Conservation (phyloP, 2,113 vertebrate species). For the Gadus macrocephalus region DNA sequence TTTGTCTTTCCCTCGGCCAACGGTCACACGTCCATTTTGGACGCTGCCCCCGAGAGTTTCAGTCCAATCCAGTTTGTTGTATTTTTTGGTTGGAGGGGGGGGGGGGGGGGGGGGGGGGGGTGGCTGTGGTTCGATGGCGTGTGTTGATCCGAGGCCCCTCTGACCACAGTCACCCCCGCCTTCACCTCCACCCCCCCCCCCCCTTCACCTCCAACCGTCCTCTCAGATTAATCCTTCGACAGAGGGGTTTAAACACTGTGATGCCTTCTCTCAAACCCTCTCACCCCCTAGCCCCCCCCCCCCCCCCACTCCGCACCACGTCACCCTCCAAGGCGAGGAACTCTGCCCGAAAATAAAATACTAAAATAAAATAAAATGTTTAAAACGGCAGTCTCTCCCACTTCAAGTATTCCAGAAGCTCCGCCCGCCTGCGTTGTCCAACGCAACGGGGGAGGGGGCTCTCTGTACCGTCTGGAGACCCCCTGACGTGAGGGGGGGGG, state of each 20-base stretch:
- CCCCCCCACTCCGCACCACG: neutral
- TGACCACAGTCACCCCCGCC: neutral
- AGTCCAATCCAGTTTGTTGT: neutral
- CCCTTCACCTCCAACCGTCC: neutral
- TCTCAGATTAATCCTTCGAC: neutral
- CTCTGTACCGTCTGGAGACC: neutral
- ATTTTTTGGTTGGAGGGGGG: neutral
- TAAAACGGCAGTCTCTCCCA: too few species aligned
- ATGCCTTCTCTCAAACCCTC: neutral
- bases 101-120: neutral
- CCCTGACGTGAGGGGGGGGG: neutral
- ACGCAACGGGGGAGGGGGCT: too few species aligned
- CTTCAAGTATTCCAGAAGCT: too few species aligned
- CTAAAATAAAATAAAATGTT: too few species aligned
- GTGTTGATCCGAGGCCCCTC: too few species aligned
- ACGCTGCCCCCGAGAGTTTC: neutral
- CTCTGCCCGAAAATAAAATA: too few species aligned
- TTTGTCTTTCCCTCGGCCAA: slow-evolving; percentile 15
- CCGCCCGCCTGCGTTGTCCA: too few species aligned
- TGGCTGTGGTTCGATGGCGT: too few species aligned
- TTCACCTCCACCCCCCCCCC: neutral
- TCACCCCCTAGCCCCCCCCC: neutral
- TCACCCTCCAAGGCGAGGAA: too few species aligned
- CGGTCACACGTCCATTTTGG: neutral
- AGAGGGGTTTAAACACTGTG: neutral